These are phyloP conservation scores for Lumbricus terrestris DNA, from an alignment of 2,888 invertebrate species.

Conservation along the genomic window DNA sequence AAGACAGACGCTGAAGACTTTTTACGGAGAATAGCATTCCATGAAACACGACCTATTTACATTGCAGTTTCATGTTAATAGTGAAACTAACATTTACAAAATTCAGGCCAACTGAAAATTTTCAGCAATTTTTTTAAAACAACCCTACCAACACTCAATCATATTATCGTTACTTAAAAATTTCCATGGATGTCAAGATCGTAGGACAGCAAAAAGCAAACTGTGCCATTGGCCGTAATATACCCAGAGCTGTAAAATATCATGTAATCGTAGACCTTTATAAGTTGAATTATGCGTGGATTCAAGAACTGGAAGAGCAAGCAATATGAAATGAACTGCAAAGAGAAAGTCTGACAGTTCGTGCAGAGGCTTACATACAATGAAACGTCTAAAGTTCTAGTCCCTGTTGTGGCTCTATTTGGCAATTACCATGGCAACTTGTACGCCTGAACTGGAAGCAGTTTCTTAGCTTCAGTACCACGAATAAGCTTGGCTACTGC, in stretches of 20 bases:
- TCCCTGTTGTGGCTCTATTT: neutral
- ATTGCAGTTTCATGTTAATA: neutral
- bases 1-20: neutral
- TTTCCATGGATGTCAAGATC: neutral
- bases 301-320: neutral
- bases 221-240: too few relatives aligned
- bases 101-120: neutral
- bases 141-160: neutral
- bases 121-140: neutral
- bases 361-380: neutral
- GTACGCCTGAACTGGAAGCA: neutral
- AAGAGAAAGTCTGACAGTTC: neutral
- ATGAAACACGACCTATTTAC: neutral
- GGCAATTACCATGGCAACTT: neutral
- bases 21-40: neutral
- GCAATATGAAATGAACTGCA: neutral
- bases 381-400: neutral
- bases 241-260: neutral
- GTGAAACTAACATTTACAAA: neutral
- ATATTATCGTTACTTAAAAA: neutral
- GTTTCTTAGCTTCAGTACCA: conserved; percentile 5
- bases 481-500: neutral
- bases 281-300: neutral
- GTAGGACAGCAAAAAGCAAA: neutral
- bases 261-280: neutral